Conservation (phyloP, 30 jellyfish, hydroid and myxozoan genomes). For the Hydra vulgaris region DNA sequence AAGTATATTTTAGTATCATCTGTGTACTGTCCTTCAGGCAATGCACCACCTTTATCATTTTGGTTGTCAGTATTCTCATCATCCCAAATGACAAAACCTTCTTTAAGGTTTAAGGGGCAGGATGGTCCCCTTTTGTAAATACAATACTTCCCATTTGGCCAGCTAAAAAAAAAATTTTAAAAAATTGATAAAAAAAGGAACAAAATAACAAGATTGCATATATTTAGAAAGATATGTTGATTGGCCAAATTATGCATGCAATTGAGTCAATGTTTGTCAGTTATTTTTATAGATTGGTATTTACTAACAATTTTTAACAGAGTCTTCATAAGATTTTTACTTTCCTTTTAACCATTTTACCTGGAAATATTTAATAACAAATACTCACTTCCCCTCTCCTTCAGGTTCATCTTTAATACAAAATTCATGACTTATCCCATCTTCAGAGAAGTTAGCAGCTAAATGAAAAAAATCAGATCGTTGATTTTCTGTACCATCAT, state of each 20-base stretch:
- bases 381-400: slow-evolving; percentile 53
- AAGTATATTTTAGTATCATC: slow-evolving; percentile 72
- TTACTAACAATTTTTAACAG: too few relatives aligned
- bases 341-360: background rate
- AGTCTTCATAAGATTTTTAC: too few relatives aligned
- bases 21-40: slow-evolving; percentile 75
- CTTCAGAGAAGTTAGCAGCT: slow-evolving; percentile 86
- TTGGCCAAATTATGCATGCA: too few relatives aligned
- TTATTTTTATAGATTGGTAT: too few relatives aligned
- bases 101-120: slow-evolving; percentile 45
- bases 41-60: slow-evolving; percentile 60
- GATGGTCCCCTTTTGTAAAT: slow-evolving; percentile 62
- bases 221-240: too few relatives aligned
- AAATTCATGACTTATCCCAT: slow-evolving; percentile 86
- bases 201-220: background rate
- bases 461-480: slow-evolving; percentile 70
- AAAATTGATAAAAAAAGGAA: background rate
- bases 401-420: slow-evolving; percentile 67
- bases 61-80: slow-evolving; percentile 77
- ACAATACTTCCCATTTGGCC: slow-evolving; percentile 85
- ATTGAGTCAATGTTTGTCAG: too few relatives aligned
- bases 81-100: slow-evolving; percentile 88
- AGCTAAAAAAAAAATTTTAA: slow-evolving; percentile 20
- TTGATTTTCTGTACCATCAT: slow-evolving; percentile 90
- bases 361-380: background rate